Evolutionary conservation across 2,888 invertebrate genomes (phyloP).

Genomic region (Cephus pygmeus): DNA sequence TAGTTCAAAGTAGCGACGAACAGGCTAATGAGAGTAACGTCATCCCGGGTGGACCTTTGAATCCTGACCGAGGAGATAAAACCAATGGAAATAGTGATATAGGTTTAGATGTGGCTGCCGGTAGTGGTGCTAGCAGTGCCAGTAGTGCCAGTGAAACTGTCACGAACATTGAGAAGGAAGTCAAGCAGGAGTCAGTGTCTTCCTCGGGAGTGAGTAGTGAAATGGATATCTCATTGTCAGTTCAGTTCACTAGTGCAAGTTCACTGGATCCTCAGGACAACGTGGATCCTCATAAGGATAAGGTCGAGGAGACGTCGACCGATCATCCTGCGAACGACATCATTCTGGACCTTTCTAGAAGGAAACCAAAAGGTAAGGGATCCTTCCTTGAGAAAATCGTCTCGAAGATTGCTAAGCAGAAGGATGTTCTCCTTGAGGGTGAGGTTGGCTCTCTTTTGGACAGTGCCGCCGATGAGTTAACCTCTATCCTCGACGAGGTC

Average conservation of each 20-base stretch:
- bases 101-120: slow-evolving; percentile 8
- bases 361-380: slow-evolving; percentile 59
- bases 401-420: slow-evolving; percentile 62
- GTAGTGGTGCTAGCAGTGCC: background rate
- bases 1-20: slow-evolving; percentile 29
- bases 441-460: slow-evolving; percentile 52
- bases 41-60: slow-evolving; percentile 13
- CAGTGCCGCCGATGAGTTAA: slow-evolving; percentile 48
- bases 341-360: slow-evolving; percentile 57
- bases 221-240: background rate
- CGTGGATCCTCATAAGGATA: background rate
- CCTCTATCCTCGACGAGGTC: slow-evolving; percentile 47
- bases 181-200: slow-evolving; percentile 6
- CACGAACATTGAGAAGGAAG: background rate
- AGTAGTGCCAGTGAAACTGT: background rate
- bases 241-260: background rate
- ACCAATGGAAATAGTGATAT: slow-evolving; percentile 4
- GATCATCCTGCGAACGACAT: slow-evolving; percentile 51
- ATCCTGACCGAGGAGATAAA: background rate
- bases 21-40: slow-evolving; percentile 26
- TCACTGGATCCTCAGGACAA: background rate
- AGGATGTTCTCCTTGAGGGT: slow-evolving; percentile 54
- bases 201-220: background rate
- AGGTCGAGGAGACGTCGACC: background rate
- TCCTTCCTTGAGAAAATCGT: slow-evolving; percentile 63